Evolutionary conservation across 2,888 invertebrate genomes (phyloP), one percentile per base, ranked within the genome.

Genomic region (Thera obeliscata): DNA sequence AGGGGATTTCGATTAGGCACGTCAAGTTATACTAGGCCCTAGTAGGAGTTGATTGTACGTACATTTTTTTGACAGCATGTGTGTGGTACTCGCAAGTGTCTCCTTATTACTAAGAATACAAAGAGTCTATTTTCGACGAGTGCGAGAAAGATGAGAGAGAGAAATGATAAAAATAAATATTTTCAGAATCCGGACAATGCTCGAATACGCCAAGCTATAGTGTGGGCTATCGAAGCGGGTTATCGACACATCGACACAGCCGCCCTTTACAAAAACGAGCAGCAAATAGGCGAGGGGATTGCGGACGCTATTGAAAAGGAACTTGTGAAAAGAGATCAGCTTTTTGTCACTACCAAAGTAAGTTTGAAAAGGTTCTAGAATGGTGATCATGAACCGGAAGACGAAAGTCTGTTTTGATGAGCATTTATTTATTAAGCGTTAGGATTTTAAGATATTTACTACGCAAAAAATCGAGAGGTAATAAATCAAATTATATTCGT

Each of bases 221-320:
- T 66, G 41, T 83, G 79, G 78, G 90, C 90, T 0, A 76, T 90
- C 1, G 82, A 87, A 22, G 79, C 79, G 6, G 90, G 90, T 0
- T 90, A 89, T 74, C 77, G 90, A 4, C 87, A 87, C 59, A 86
- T 91, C 3, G 90, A 91, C 69, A 90, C 90, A 0, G 89, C 89
- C 2, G 73, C 86, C 2, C 62, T 86, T 0, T 90, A 90, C 55
- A 54, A 70, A 0, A 86, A 87, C 38, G 90, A 91, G 66, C 82
- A 78, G 2, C 91, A 94, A 78, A 88, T 95, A 0, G 95, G 95
- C 0, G 79, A 84, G 43, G 95, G 93, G 0, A 87, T 95, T 8
- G 83, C 84, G 12, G 89, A 92, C 49, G 94, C 90, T 64, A 85
- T 95, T 22, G 78, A 79, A 0, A 90, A 91, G 33, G 94, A 94